Conservation (phyloP, 2,888 invertebrate genomes). For the Merodon equestris region DNA sequence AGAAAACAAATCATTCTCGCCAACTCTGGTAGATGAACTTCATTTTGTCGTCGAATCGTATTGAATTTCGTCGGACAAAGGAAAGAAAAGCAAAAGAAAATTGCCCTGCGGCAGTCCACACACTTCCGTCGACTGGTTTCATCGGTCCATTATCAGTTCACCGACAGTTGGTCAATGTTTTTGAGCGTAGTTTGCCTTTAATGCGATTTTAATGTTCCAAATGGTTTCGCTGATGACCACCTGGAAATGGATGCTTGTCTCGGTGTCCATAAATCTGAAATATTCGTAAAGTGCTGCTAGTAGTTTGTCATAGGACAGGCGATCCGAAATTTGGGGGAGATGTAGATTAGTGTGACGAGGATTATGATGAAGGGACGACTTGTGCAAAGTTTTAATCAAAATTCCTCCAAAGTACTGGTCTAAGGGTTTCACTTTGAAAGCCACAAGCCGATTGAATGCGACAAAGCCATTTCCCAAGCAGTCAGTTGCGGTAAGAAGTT, state of each 20-base stretch:
- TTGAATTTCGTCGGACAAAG: slow-evolving; percentile 36
- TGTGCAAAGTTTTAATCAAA: slow-evolving; percentile 56
- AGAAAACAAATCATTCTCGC: slow-evolving; percentile 32
- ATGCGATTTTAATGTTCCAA: slow-evolving; percentile 30
- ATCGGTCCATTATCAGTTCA: neutral
- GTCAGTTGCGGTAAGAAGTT: slow-evolving; percentile 20
- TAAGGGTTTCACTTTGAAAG: slow-evolving; percentile 42
- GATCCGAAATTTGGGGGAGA: slow-evolving; percentile 10
- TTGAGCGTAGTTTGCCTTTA: slow-evolving; percentile 13
- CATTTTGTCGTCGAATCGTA: slow-evolving; percentile 7
- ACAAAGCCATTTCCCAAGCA: slow-evolving; percentile 14
- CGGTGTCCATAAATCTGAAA: no score
- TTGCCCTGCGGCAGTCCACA: slow-evolving; percentile 13
- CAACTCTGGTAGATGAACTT: neutral
- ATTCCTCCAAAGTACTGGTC: slow-evolving; percentile 18
- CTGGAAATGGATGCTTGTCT: neutral
- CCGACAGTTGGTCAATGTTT: neutral
- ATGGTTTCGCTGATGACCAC: slow-evolving; percentile 14
- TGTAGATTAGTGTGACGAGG: slow-evolving; percentile 34
- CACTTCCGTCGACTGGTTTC: slow-evolving; percentile 3
- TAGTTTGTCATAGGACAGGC: slow-evolving; percentile 20
- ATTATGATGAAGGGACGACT: slow-evolving; percentile 44
- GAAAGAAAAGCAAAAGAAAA: slow-evolving; percentile 15
- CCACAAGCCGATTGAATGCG: slow-evolving; percentile 49
- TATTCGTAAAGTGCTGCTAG: slow-evolving; percentile 8